Percentiles rank a stretch among this genome's conserved stretches.
These are phyloP conservation scores for Tokudaia muenninki DNA, from an alignment of 2,797 vertebrate genomes.

Conservation along the genomic window DNA sequence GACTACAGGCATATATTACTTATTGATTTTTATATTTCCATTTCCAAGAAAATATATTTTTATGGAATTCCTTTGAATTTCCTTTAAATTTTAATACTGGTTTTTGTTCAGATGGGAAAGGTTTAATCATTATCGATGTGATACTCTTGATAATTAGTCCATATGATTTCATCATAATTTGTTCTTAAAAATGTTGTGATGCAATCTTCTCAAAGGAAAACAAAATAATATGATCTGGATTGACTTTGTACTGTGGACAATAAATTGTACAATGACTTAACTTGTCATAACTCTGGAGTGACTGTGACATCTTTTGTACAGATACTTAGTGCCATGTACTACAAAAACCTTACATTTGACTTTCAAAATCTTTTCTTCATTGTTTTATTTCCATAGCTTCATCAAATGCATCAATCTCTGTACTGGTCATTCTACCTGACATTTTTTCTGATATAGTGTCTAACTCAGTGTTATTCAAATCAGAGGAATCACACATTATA, in stretches of 20 bases:
- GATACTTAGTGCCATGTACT: background rate
- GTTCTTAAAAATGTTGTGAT: background rate
- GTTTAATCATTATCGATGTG: background rate
- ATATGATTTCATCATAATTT: background rate
- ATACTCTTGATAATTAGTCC: background rate
- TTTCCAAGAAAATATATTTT: background rate
- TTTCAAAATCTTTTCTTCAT: background rate
- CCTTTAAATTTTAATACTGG: background rate
- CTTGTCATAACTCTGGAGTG: background rate
- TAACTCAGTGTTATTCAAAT: background rate
- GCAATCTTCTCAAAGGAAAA: background rate
- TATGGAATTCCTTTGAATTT: background rate
- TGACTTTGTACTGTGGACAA: background rate
- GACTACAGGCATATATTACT: background rate
- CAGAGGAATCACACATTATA: background rate
- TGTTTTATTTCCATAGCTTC: background rate
- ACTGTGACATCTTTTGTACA: background rate
- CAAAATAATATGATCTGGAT: background rate
- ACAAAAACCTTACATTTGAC: background rate
- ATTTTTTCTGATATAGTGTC: background rate
- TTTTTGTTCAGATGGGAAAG: background rate
- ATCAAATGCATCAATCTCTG: background rate
- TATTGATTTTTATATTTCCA: background rate
- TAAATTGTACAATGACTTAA: background rate
- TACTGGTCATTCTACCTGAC: background rate